Evolutionary conservation across 2,888 invertebrate species (phyloP), one percentile per base, ranked within the genome.

Genomic region (Tortrix viridana): DNA sequence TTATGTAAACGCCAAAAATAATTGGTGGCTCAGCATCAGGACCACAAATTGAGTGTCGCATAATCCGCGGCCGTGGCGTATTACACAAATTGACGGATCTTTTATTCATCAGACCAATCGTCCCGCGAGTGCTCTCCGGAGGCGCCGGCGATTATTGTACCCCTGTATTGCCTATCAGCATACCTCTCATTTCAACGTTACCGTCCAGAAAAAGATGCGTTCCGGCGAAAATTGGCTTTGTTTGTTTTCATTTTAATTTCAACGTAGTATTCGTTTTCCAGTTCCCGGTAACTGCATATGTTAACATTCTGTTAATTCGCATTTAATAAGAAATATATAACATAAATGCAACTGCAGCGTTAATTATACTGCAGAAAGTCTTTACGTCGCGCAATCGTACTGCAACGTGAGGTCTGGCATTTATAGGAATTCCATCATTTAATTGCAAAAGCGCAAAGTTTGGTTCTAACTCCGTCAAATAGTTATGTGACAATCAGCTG

Each of bases 101-200:
- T 91, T 91, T 89, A 91, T 91, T 90, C 90, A 91, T 86, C 77
- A 76, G 75, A 83, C 88, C 89, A 89, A 89, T 90, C 90, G 87
- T 84, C 84, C 84, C 85, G 75, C 69, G 79, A 88, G 87, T 82
- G 83, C 79, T 80, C 82, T 88, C 82, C 76, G 82, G 78, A 87
- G 90, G 90, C 89, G 91, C 85, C 80, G 76, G 79, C 71, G 79
- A 58, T 63, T 63, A 53, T 63, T 63, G 50, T 56, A 56, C 50
- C 58, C 55, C 47, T 58, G 57, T 58, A 63, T 58, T 63, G 58
- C 63, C 63, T 32, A 46, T 63, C 56, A 37, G 12, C 50, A 7
- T 43, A 19, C 38, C 23, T 62, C 53, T 41, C 53, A 20, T 53
- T 63, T 41, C 18, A 20, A 47, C 19, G 5, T 16, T 48, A 48